Evolutionary conservation across 2,797 vertebrate species (phyloP), one percentile per base, ranked within the genome.

Genomic region (Bufotes viridis): DNA sequence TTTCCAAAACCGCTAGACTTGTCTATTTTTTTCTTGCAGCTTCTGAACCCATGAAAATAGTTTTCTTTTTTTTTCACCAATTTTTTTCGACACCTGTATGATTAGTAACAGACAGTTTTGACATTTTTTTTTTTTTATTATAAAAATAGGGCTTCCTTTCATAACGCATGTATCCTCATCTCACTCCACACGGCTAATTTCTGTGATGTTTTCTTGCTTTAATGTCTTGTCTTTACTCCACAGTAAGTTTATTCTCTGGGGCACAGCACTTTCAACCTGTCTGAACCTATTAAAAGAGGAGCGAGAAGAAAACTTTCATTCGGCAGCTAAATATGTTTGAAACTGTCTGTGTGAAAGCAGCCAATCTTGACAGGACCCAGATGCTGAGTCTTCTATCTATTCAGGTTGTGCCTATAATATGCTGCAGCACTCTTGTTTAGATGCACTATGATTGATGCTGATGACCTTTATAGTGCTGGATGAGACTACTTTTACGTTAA

Each of bases 241-340:
- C 70, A 11, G 61, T 61, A 78, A 82, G 20, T 72, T 86, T 83
- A 78, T 78, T 74, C 84, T 72, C 63, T 53, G 78, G 84, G 84
- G 84, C 84, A 61, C 63, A 60, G 15, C 70, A 67, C 72, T 70
- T 72, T 89, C 84, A 89, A 81, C 78, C 74, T 87, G 88, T 89
- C 84, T 89, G 80, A 89, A 78, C 88, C 78, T 82, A 82, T 82
- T 78, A 89, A 86, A 86, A 78, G 88, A 86, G 29, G n/a, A 69
- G 53, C 34, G 70, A 82, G 80, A 61, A 86, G 42, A 82, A n/a
- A 78, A 69, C 76, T 81, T 85, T 57, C 51, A 86, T 17, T 70
- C 24, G 53, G 24, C 42, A 70, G 69, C 51, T 72, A 86, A 82
- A 81, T 82, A 70, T 86, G 84, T 86, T 76, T 82, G 49, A 11